A percentile compares a stretch with the other conserved stretches of the same genome.
Evolutionary conservation across 2,888 invertebrate genomes (phyloP).

Genomic region (Incurvaria masculella): DNA sequence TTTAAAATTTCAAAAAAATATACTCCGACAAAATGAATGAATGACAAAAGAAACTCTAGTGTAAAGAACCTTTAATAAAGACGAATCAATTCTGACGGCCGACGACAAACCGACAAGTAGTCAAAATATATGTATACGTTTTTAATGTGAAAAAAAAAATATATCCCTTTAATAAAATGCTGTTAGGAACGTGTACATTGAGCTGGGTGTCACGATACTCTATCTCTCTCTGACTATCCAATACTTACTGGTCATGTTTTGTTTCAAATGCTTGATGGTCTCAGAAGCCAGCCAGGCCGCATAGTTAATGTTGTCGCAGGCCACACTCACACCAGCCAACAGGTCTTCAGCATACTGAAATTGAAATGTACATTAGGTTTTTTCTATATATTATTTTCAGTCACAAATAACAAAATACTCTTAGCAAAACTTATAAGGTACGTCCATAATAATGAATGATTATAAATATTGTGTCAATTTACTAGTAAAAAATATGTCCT

Average conservation of each 20-base stretch:
- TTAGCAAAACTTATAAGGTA: neutral
- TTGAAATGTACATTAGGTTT: constrained; percentile 8
- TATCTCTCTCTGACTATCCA: no score
- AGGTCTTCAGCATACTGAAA: constrained; percentile 64
- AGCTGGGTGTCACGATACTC: no score
- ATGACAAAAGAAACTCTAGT: no score
- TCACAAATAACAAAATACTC: neutral
- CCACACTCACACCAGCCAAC: constrained; percentile 67
- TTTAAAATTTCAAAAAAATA: no score
- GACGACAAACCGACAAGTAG: neutral
- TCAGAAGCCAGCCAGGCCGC: constrained; percentile 48
- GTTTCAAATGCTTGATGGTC: constrained; percentile 45
- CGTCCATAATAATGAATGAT: neutral
- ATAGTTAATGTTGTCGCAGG: constrained; percentile 58
- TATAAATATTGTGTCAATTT: neutral
- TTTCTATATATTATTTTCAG: neutral
- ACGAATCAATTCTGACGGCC: neutral
- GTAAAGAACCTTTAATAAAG: neutral
- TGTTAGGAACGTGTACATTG: no score
- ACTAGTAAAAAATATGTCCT: neutral
- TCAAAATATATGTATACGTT: neutral
- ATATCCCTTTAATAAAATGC: no score
- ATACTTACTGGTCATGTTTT: constrained; percentile 38
- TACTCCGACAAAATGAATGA: no score
- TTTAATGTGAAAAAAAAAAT: no score